Conservation (phyloP, 1,140 invertebrate genomes). For the Dendrolimus punctatus region DNA sequence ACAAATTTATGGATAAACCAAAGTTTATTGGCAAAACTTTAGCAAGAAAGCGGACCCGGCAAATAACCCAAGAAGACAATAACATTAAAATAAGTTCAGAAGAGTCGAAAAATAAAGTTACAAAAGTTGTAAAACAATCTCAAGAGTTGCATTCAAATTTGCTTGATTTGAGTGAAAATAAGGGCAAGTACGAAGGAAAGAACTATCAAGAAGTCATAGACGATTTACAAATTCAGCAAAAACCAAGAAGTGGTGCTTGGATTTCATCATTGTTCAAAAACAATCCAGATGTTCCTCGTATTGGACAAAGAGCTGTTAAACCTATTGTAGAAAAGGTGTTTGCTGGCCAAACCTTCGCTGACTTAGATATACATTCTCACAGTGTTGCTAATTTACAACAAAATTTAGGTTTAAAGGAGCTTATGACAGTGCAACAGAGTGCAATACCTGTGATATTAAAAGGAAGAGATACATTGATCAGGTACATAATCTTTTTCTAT, state of each 20-base stretch:
- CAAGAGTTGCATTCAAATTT: slow-evolving; percentile 39
- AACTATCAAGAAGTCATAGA: slow-evolving; percentile 59
- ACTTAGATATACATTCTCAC: slow-evolving; percentile 80
- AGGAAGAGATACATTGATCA: slow-evolving; percentile 85
- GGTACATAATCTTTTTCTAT: slow-evolving; percentile 38
- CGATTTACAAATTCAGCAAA: slow-evolving; percentile 53
- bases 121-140: slow-evolving; percentile 26
- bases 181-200: slow-evolving; percentile 56
- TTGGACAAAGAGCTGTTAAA: slow-evolving; percentile 78
- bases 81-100: slow-evolving; percentile 22
- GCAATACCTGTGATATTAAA: slow-evolving; percentile 85
- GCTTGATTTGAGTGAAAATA: slow-evolving; percentile 59
- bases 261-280: slow-evolving; percentile 79
- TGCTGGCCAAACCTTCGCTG: slow-evolving; percentile 76
- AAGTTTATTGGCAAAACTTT: slow-evolving; percentile 62
- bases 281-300: slow-evolving; percentile 80
- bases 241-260: slow-evolving; percentile 52
- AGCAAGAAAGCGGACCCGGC: slow-evolving; percentile 56
- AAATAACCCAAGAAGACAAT: slow-evolving; percentile 23
- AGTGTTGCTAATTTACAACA: slow-evolving; percentile 86
- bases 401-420: slow-evolving; percentile 79
- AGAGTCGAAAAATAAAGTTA: slow-evolving; percentile 37
- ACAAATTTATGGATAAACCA: slow-evolving; percentile 59
- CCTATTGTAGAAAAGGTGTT: slow-evolving; percentile 84
- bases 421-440: slow-evolving; percentile 90